Base-by-base conservation (phyloP, 2,797 vertebrate species). In the Rhinichthys osculus region DNA sequence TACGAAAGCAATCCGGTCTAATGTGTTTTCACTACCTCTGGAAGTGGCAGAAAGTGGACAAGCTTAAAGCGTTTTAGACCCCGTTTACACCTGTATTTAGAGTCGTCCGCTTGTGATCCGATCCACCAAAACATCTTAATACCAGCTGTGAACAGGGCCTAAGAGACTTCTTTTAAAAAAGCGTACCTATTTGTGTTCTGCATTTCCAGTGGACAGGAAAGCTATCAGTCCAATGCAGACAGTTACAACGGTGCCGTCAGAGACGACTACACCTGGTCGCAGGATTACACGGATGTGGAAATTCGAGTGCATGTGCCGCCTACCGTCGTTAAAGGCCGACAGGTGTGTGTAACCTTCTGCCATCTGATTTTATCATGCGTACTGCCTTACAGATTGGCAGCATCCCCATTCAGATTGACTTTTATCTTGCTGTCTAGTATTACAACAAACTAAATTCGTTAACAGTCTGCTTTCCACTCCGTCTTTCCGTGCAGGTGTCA, bases 181-280 rank as follows among this genome's bases (percentile, higher is more conserved):
- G 4, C 7, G 10, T 0, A 19, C 8, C 17, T 19, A 44, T 11
- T 44, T 44, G 16, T 33, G 1, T 74, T 64, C 33, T 3, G 62
- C 42, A 23, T 52, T 88, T 85, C 69, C 88, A 98, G 98, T 91
- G 88, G 66, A 69, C 96, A 96, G 92, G 93, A 94, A 40, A 92
- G 88, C 81, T 96, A 94, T 88, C 97, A 98, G 94, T 92, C 91
- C 3, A 94, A 97, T 87, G 94, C 97, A 0, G 98, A 99, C 91
- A 99, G 97, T 89, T 99, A 99, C 92, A 99, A 99, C 0, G 98
- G 98, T 7, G 98, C 98, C 0, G 95, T 98, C 81, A 93, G 97
- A 64, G 97, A 99, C 79, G 97, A 96, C 88, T 99, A 99, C 84
- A 93, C 94, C 89, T 99, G 98, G 98, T 99, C 98, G 7, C 98